These are phyloP conservation scores for Homarus americanus DNA, from an alignment of 1,140 invertebrate species.

Conservation along the genomic window DNA sequence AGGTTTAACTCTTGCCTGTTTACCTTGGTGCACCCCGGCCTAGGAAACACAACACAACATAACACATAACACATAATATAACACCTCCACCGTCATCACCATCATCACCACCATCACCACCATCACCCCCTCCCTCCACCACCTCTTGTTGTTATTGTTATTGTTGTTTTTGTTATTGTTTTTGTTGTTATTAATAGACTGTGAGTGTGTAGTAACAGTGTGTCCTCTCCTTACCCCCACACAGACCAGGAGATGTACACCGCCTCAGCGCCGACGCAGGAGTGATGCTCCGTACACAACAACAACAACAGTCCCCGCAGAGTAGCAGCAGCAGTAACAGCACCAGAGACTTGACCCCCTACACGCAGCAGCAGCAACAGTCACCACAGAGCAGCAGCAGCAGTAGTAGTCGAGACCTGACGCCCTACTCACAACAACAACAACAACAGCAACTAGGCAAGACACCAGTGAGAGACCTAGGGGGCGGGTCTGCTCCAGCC, in stretches of 20 bases:
- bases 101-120: too few species aligned
- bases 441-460: constrained; percentile 59
- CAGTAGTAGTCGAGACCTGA: constrained; percentile 30
- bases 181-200: background rate
- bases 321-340: constrained; percentile 46
- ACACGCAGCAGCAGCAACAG: constrained; percentile 53
- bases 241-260: constrained; percentile 75
- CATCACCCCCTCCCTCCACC: too few species aligned
- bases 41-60: too few species aligned
- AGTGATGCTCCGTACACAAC: constrained; percentile 67
- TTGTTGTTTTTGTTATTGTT: background rate
- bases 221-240: constrained; percentile 20
- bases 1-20: too few species aligned
- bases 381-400: constrained; percentile 32
- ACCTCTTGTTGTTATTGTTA: background rate
- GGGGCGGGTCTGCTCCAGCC: constrained; percentile 74
- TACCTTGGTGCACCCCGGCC: too few species aligned
- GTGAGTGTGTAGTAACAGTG: background rate
- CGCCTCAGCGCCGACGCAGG: constrained; percentile 63
- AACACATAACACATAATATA: too few species aligned
- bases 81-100: too few species aligned
- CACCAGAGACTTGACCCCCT: constrained; percentile 39
- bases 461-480: constrained; percentile 68
- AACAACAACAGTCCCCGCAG: constrained; percentile 54
- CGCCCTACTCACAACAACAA: constrained; percentile 51